phyloP scores from a whole-genome alignment of 2,888 invertebrate genomes.

The Erebia palarica region DNA sequence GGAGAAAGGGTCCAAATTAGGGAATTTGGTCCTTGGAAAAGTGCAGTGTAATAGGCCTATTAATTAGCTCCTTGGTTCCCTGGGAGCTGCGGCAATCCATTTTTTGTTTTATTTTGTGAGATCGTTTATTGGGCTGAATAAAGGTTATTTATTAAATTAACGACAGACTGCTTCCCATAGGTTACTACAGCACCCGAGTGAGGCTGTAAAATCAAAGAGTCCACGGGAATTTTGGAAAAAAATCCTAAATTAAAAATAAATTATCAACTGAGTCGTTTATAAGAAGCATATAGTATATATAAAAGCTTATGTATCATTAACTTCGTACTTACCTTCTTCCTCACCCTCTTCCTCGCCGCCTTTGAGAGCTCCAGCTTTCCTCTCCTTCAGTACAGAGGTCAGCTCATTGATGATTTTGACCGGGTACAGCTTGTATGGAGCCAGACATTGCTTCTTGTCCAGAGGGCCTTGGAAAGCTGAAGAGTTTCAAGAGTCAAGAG shows the following conservation, averaged over 20 bases:
- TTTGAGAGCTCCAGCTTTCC: slow-evolving; percentile 39
- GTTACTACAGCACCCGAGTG: no score
- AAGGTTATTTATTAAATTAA: no score
- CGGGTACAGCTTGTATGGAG: slow-evolving; percentile 71
- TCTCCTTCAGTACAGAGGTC: slow-evolving; percentile 63
- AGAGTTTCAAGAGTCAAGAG: not conserved
- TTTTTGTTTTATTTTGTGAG: not conserved
- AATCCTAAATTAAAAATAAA: no score
- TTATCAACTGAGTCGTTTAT: no score
- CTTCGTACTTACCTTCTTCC: slow-evolving; percentile 50
- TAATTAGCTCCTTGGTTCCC: no score
- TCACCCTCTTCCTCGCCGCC: slow-evolving; percentile 50
- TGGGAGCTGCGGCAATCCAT: not conserved
- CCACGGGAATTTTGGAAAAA: no score
- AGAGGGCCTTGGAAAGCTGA: slow-evolving; percentile 65
- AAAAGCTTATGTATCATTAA: not conserved
- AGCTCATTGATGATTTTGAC: slow-evolving; percentile 69
- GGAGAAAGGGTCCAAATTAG: no score
- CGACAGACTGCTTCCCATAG: no score
- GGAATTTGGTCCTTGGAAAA: no score
- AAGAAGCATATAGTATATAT: not conserved
- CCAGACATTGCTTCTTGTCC: slow-evolving; percentile 63
- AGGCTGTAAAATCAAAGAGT: no score
- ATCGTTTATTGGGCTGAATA: no score
- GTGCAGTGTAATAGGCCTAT: no score